A percentile compares a stretch with the other conserved stretches of the same genome.
These are phyloP conservation scores for Halcyon smyrnensis DNA, from an alignment of 2,797 vertebrate genomes.

Conservation along the genomic window DNA sequence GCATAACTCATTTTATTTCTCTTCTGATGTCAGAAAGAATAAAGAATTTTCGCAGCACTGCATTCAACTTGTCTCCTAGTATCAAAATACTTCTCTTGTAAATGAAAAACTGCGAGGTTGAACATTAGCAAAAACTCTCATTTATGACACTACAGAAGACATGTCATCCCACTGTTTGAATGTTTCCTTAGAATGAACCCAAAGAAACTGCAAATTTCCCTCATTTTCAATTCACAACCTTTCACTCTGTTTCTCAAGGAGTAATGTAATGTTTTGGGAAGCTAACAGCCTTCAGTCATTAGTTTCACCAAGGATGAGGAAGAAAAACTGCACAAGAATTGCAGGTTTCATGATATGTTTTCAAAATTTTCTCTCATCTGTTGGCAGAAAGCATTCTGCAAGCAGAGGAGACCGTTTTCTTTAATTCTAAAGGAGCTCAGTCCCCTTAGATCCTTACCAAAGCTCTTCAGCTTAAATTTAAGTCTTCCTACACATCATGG, in stretches of 20 bases:
- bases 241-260: neutral
- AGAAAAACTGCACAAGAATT: neutral
- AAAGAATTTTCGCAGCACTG: constrained; percentile 11
- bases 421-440: neutral
- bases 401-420: neutral
- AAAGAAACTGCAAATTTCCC: neutral
- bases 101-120: neutral
- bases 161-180: neutral
- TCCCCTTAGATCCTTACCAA: neutral
- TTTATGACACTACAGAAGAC: neutral
- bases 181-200: neutral
- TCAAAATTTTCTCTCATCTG: neutral
- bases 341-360: neutral
- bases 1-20: neutral
- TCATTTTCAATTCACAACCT: neutral
- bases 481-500: neutral
- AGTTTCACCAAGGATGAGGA: neutral
- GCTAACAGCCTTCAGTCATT: neutral
- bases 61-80: constrained; percentile 9
- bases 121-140: neutral
- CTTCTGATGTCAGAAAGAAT: constrained; percentile 14
- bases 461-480: neutral
- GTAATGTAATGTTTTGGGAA: neutral
- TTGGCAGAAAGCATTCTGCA: neutral
- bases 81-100: constrained; percentile 23